phyloP scores from a whole-genome alignment of 2,113 vertebrate species.

The Aegotheles bennettii region DNA sequence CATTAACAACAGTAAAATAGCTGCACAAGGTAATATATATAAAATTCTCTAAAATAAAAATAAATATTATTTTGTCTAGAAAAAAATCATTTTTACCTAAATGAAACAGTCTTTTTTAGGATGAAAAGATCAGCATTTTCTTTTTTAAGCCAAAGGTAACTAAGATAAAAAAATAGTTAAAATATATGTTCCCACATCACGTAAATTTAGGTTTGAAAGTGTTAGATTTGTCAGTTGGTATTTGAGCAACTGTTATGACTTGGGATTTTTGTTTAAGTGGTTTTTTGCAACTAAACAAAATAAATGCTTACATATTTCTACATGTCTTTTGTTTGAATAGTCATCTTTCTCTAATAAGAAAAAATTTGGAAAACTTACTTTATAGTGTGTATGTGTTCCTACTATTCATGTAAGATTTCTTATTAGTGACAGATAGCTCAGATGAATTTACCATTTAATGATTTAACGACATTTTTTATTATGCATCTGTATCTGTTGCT shows the following conservation, averaged over 20 bases:
- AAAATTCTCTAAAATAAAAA: too few species aligned
- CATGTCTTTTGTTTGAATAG: not conserved
- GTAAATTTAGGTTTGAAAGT: too few species aligned
- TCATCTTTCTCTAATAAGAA: not conserved
- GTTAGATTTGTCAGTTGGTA: too few species aligned
- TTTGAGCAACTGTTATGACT: not conserved
- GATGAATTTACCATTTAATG: not conserved
- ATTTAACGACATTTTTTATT: not conserved
- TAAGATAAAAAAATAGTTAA: too few species aligned
- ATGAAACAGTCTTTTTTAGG: too few species aligned
- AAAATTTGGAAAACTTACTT: not conserved
- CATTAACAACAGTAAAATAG: too few species aligned
- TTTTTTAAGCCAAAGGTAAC: too few species aligned
- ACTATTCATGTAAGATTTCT: not conserved
- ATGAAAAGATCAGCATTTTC: too few species aligned
- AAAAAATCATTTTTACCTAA: too few species aligned
- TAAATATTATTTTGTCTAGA: too few species aligned
- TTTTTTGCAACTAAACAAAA: not conserved
- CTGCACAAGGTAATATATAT: too few species aligned
- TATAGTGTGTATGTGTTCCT: not conserved
- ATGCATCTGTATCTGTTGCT: not conserved
- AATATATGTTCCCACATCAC: too few species aligned
- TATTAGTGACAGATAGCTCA: not conserved
- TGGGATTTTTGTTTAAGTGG: accelerated
- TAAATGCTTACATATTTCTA: not conserved